Evolutionary conservation across 2,888 invertebrate genomes (phyloP).

Genomic region (Omphaloscelis lunosa): DNA sequence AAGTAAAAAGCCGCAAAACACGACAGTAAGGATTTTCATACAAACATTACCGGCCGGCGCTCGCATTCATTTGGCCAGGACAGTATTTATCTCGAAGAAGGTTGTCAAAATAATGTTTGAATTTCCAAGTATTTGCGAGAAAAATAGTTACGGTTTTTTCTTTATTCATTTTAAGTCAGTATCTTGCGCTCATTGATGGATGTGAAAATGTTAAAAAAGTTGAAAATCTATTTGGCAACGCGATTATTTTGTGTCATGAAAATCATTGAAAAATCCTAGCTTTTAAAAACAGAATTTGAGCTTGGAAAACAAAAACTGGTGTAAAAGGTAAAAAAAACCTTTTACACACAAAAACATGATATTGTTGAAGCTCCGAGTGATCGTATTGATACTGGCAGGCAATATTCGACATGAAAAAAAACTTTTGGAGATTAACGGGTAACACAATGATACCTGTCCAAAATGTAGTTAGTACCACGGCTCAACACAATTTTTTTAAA

Average conservation of each 20-base stretch:
- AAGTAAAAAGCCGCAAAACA: no score
- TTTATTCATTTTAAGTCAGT: neutral
- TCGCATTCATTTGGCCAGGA: no score
- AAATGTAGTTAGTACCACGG: neutral
- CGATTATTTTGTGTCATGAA: no score
- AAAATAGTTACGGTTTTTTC: neutral
- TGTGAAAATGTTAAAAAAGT: neutral
- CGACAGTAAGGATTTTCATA: no score
- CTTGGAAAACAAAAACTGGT: neutral
- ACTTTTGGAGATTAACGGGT: neutral
- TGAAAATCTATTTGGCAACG: neutral
- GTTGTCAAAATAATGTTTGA: no score
- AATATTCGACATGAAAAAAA: conserved; percentile 17
- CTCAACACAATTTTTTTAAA: neutral
- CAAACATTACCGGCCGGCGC: no score
- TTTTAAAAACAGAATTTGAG: neutral
- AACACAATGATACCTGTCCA: neutral
- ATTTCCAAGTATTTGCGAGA: no score
- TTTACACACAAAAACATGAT: conserved; percentile 12
- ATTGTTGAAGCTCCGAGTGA: conserved; percentile 9
- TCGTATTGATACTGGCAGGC: neutral
- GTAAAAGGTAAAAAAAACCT: neutral
- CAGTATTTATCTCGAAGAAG: no score
- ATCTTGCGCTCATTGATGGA: neutral
- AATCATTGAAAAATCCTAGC: neutral